Conservation (phyloP, 2,113 vertebrate genomes). For the Edolisoma coerulescens region DNA sequence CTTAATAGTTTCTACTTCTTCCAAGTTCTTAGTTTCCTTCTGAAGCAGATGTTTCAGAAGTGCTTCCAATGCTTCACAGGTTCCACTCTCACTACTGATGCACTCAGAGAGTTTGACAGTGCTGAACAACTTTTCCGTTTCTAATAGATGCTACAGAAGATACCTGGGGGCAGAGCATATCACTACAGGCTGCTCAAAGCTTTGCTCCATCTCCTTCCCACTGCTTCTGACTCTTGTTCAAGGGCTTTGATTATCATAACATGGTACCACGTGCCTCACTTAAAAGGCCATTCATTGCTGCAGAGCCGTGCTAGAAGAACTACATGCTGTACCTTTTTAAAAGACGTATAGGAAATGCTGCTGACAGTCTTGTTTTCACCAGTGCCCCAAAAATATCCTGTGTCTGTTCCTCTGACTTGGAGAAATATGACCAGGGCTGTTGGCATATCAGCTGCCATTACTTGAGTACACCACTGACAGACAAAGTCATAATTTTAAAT, state of each 20-base stretch:
- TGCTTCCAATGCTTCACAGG: not conserved
- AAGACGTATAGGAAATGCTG: fast-evolving
- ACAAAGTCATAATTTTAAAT: not conserved
- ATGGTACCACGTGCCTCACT: not conserved
- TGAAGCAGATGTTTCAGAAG: not conserved
- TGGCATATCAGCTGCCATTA: not conserved
- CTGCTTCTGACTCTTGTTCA: not conserved
- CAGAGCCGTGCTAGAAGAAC: not conserved
- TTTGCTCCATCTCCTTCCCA: not conserved
- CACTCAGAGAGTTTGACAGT: not conserved
- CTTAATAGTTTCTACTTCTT: not conserved
- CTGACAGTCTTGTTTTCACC: not conserved
- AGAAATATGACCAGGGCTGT: not conserved
- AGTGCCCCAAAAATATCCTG: not conserved
- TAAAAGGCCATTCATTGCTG: not conserved
- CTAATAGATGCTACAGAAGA: not conserved
- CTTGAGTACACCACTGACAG: not conserved
- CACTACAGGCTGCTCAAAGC: not conserved
- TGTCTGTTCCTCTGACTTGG: not conserved
- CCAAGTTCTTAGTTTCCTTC: not conserved
- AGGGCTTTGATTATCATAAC: not conserved
- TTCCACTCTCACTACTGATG: not conserved
- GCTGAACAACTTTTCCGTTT: not conserved
- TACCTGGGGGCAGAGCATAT: not conserved
- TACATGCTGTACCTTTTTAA: not conserved